These are phyloP conservation scores for Sceloporus tristichus DNA, from an alignment of 2,113 vertebrate genomes.

Conservation along the genomic window DNA sequence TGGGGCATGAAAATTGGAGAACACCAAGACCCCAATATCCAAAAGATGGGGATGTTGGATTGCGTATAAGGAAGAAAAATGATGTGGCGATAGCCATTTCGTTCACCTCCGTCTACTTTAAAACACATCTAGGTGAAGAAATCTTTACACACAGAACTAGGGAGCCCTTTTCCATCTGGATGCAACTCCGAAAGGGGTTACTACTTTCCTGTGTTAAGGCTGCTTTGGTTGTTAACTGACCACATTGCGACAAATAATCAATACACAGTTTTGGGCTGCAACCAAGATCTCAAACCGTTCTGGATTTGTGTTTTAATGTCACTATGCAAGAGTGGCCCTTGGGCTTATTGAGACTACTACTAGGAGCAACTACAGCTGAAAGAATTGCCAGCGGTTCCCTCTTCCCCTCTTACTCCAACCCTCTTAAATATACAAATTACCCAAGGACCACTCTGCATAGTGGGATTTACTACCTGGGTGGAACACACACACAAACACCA, in stretches of 20 bases:
- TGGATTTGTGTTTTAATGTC: constrained; percentile 50
- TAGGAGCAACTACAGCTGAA: neutral
- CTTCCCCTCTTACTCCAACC: neutral
- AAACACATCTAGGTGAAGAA: constrained; percentile 72
- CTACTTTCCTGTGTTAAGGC: constrained; percentile 24
- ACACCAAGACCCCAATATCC: constrained; percentile 51
- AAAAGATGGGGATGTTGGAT: constrained; percentile 40
- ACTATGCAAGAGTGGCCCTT: constrained; percentile 74
- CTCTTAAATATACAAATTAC: too few relatives aligned
- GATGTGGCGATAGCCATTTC: constrained; percentile 84
- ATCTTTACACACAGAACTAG: constrained; percentile 75
- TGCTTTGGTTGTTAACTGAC: constrained; percentile 21
- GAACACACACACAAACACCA: constrained; percentile 79
- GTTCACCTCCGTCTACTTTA: constrained; percentile 79
- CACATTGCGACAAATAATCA: neutral
- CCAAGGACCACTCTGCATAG: constrained; percentile 73
- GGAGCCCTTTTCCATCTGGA: constrained; percentile 57
- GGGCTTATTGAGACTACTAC: neutral
- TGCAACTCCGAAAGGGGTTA: constrained; percentile 42
- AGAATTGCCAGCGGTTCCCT: fast-evolving
- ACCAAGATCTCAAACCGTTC: constrained; percentile 79
- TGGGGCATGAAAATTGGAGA: constrained; percentile 20
- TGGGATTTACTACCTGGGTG: constrained; percentile 67
- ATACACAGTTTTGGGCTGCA: constrained; percentile 29
- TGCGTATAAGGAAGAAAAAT: neutral